phyloP scores from a whole-genome alignment of 2,888 invertebrate species.

The Ectemnius continuus region DNA sequence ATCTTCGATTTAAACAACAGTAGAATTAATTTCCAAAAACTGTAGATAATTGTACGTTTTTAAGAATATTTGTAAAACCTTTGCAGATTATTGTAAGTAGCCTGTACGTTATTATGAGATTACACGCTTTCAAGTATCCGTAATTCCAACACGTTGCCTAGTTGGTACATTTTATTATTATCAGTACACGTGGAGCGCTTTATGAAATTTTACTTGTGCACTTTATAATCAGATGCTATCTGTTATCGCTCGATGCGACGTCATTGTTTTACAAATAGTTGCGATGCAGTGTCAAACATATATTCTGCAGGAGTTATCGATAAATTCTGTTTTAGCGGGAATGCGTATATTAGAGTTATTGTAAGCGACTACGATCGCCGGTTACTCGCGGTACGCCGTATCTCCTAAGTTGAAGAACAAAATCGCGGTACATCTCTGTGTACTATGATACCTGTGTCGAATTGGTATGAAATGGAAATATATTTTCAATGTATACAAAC shows the following conservation, averaged over 20 bases:
- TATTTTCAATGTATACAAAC: conserved; percentile 56
- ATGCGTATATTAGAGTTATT: too few relatives aligned
- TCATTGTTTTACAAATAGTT: too few relatives aligned
- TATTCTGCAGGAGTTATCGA: too few relatives aligned
- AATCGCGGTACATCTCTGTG: conserved; percentile 35
- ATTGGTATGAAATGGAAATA: conserved; percentile 56
- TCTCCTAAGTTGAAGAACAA: conserved; percentile 14
- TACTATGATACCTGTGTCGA: conserved; percentile 45
- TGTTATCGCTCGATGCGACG: too few relatives aligned
- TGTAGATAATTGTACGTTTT: conserved; percentile 25
- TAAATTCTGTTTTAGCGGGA: too few relatives aligned
- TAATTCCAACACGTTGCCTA: too few relatives aligned
- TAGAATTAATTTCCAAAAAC: conserved; percentile 18
- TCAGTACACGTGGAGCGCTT: too few relatives aligned
- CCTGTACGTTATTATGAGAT: conserved; percentile 45
- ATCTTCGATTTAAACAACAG: conserved; percentile 28
- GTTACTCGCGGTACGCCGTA: conserved; percentile 21
- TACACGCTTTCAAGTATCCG: conserved; percentile 17
- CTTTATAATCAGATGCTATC: too few relatives aligned
- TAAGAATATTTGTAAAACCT: conserved; percentile 29
- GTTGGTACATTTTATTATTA: too few relatives aligned
- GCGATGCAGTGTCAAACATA: too few relatives aligned
- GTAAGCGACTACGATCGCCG: too few relatives aligned
- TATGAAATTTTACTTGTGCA: too few relatives aligned
- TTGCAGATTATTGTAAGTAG: conserved; percentile 30